Percentiles rank a stretch among this genome's conserved stretches.
Conservation (phyloP, 2,888 invertebrate species). For the Tipula confusa region DNA sequence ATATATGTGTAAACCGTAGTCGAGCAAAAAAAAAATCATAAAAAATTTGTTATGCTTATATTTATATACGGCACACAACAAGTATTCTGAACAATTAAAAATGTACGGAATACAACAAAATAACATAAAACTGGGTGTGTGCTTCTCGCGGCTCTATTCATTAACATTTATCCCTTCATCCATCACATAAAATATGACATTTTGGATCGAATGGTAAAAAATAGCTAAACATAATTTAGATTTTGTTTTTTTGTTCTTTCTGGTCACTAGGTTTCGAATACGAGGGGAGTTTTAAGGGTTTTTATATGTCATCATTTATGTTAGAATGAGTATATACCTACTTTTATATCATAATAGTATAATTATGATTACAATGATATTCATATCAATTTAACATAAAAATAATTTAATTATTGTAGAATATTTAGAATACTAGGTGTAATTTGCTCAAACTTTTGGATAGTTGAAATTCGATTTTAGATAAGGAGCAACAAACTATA, state of each 20-base stretch:
- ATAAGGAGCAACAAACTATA: too few relatives aligned
- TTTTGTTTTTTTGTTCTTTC: neutral
- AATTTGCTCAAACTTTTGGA: too few relatives aligned
- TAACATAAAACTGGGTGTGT: neutral
- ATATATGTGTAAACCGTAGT: neutral
- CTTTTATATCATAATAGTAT: neutral
- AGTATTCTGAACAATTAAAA: neutral
- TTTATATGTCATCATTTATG: slow-evolving; percentile 20
- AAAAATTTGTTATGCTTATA: neutral
- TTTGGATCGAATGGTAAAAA: slow-evolving; percentile 7
- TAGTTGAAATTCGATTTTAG: too few relatives aligned
- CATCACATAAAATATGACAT: slow-evolving; percentile 25
- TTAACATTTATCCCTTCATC: slow-evolving; percentile 20
- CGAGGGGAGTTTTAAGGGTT: slow-evolving; percentile 3
- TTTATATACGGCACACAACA: neutral
- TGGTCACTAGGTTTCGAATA: neutral
- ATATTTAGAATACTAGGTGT: neutral
- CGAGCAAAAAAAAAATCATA: too few relatives aligned
- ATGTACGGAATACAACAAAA: neutral
- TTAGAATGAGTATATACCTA: neutral
- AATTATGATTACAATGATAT: slow-evolving; percentile 9
- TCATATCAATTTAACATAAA: neutral
- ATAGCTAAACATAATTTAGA: slow-evolving; percentile 8
- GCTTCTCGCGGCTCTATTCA: slow-evolving; percentile 20
- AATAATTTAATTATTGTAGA: neutral